Percentiles rank a stretch among this genome's conserved stretches.
Evolutionary conservation across 2,888 invertebrate species (phyloP).

Genomic region (Muschampia plurimacula): DNA sequence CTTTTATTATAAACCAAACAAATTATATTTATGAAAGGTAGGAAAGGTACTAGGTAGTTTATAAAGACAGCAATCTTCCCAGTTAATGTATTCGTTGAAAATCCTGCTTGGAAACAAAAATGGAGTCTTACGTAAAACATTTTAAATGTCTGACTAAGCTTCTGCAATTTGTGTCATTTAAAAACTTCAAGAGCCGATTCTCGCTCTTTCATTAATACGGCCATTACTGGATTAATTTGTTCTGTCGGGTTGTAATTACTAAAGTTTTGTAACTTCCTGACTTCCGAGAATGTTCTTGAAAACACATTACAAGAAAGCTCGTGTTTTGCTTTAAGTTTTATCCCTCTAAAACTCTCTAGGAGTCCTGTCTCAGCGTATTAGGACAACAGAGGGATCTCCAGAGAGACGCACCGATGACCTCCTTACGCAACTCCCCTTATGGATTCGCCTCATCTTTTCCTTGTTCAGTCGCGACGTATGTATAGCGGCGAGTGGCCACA

Average conservation of each 20-base stretch:
- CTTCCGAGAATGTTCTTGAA: conserved; percentile 4
- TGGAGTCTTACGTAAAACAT: neutral
- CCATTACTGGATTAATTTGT: conserved; percentile 12
- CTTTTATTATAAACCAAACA: too few species aligned
- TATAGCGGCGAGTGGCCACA: too few species aligned
- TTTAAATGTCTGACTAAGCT: conserved; percentile 5
- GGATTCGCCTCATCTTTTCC: too few species aligned
- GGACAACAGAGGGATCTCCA: too few species aligned
- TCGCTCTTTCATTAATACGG: conserved; percentile 9
- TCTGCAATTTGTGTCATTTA: conserved; percentile 13
- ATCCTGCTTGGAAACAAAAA: neutral
- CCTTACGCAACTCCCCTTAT: too few species aligned
- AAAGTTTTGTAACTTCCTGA: conserved; percentile 9
- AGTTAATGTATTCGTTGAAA: neutral
- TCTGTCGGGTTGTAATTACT: conserved; percentile 8
- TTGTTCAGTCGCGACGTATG: too few species aligned
- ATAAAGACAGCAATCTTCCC: neutral
- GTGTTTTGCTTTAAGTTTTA: neutral
- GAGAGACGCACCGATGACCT: too few species aligned
- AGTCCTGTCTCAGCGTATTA: too few species aligned
- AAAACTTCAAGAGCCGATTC: conserved; percentile 3
- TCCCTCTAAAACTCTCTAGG: too few species aligned
- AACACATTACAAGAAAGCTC: neutral
- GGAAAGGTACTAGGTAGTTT: neutral
- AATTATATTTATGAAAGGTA: neutral